Percentiles rank a stretch among this genome's conserved stretches.
Conservation (phyloP, 2,113 vertebrate species). For the Chiloscyllium plagiosum region DNA sequence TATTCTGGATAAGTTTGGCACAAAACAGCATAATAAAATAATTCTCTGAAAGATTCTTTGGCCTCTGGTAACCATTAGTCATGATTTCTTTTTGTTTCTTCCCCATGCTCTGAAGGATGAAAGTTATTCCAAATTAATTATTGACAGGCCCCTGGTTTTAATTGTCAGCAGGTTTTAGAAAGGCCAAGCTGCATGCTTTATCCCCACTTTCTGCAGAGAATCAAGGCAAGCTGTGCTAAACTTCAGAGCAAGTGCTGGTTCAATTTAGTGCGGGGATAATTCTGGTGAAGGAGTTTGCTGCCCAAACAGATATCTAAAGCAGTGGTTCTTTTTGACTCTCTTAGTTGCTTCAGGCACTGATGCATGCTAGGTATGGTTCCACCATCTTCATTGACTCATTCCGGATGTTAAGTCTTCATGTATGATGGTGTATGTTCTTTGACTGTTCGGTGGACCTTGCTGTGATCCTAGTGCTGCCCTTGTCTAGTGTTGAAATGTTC, state of each 20-base stretch:
- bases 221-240: not conserved
- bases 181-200: not conserved
- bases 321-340: not conserved
- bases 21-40: not conserved
- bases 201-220: not conserved
- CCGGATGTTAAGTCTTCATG: not conserved
- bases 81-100: not conserved
- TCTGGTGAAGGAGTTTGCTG: not conserved
- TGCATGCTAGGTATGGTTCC: not conserved
- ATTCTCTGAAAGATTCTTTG: not conserved
- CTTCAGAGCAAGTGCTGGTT: not conserved
- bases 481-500: not conserved
- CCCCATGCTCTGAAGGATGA: not conserved
- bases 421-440: not conserved
- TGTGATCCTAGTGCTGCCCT: not conserved
- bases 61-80: constrained; percentile 34
- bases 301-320: not conserved
- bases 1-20: not conserved
- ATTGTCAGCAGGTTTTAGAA: constrained; percentile 32
- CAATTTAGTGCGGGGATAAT: not conserved
- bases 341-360: not conserved
- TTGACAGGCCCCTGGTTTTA: constrained; percentile 35
- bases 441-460: not conserved
- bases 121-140: constrained; percentile 36
- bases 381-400: not conserved